Base-by-base conservation (phyloP, 2,113 vertebrate genomes). In the Cephalopholis sonnerati region DNA sequence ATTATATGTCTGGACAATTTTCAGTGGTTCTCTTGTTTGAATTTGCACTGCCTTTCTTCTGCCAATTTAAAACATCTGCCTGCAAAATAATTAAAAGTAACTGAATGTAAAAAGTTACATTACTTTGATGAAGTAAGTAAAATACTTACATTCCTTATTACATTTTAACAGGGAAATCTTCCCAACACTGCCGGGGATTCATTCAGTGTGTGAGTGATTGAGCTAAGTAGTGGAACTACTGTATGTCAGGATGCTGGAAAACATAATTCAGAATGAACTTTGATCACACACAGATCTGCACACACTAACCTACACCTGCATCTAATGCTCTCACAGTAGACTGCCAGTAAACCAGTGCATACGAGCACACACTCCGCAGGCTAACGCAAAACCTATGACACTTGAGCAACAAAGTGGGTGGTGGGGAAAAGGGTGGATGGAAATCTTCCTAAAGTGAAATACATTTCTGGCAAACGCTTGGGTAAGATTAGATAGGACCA, bases 371-470 rank as follows among this genome's bases (percentile, higher is more conserved):
- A 59, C 44, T 58, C 24, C 27, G 22, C 51, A 67, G 44, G n/a
- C 41, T 41, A 51, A 78, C 4, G 7, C 7, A 78, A 53, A 84
- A 77, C 64, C 63, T 73, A 75, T 71, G 74, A 80, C 76, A 83
- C 61, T 16, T 7, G 22, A 50, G 64, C 62, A 87, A 89, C 83
- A 57, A 62, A 82, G 78, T 85, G 89, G 83, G 88, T 85, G 91
- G 88, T 83, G 90, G 80, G 44, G 61, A 82, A 77, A 1, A 79
- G 80, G 75, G 77, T 81, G 85, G 81, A 76, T 92, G 84, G 90
- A 93, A 93, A 93, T 82, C 85, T 84, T 91, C 61, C 81, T 86
- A 67, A 82, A 91, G 86, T 88, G 72, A 92, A 93, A 92, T 90
- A 90, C 88, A 92, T 94, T 89, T 92, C 89, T 89, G 88, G 88